phyloP scores from a whole-genome alignment of 1,140 invertebrate genomes.

The Macrostomum lignano region DNA sequence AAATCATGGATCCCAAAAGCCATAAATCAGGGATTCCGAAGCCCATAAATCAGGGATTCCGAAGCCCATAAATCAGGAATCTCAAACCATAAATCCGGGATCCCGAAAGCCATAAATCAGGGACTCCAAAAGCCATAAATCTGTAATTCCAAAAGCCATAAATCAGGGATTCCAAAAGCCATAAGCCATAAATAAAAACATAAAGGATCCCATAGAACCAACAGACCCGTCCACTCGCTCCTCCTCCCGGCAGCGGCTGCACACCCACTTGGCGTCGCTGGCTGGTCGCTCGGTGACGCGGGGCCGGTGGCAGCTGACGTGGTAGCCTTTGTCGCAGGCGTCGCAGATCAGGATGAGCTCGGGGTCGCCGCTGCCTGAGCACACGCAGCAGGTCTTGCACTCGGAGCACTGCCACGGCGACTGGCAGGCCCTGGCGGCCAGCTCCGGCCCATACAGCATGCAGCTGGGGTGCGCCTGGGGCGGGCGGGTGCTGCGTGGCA shows the following conservation, averaged over 20 bases:
- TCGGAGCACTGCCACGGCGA: slow-evolving; percentile 28
- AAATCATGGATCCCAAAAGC: too few species aligned
- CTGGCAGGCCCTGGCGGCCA: slow-evolving; percentile 15
- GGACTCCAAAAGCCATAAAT: too few species aligned
- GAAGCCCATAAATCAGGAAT: too few species aligned
- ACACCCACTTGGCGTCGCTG: slow-evolving; percentile 11
- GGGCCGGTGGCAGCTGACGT: slow-evolving; percentile 39
- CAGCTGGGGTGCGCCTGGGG: slow-evolving; percentile 31
- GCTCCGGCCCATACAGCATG: slow-evolving; percentile 23
- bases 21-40: too few species aligned
- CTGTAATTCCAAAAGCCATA: too few species aligned
- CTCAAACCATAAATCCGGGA: too few species aligned
- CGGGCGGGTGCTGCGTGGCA: too few species aligned
- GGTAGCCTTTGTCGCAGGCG: slow-evolving; percentile 50
- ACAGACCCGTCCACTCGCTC: background rate
- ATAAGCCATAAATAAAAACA: too few species aligned
- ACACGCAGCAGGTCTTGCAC: slow-evolving; percentile 28
- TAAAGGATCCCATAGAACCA: too few species aligned
- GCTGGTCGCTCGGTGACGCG: slow-evolving; percentile 11
- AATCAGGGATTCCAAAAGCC: too few species aligned
- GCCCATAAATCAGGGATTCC: too few species aligned
- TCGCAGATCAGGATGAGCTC: slow-evolving; percentile 43
- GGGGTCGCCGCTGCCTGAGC: slow-evolving; percentile 16
- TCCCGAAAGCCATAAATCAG: too few species aligned
- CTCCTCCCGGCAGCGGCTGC: slow-evolving; percentile 9